Evolutionary conservation across 2,888 invertebrate species (phyloP), one percentile per base, ranked within the genome.

Genomic region (Sesamia inferens): DNA sequence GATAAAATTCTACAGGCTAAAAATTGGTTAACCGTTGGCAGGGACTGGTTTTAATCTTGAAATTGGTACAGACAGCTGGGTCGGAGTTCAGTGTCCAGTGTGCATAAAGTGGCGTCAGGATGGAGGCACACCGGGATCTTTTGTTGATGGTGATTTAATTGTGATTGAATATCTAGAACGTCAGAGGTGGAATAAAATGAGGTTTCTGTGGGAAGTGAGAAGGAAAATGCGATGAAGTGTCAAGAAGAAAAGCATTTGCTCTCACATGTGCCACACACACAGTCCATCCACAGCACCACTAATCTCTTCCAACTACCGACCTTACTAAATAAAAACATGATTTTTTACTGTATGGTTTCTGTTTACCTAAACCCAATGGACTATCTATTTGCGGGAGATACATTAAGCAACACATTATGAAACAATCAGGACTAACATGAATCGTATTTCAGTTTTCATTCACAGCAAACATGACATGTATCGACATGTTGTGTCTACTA

Each of bases 41-140:
- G n/a, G 22, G 39, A 39, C 42, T 59, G 58, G 70, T 79, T 81
- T 81, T 81, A 76, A 81, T 79, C 71, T 71, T 55, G 63, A 81
- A 81, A 79, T 76, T 71, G 66, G 66, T 51, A n/a, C 55, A 44
- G 70, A 70, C 78, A 67, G 77, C 42, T 67, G 77, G 76, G 76
- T 66, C 81, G 54, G 19, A 19, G 24, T 19, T 74, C 42, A 48
- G 54, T 70, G 54, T 42, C 55, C 19, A 57, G 19, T 61, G 59
- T n/a, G 61, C 19, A 19, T 54, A 31, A 22, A 44, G 47, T 47
- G 22, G 24, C 11, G n/a, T 16, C 24, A 51, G 61, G 69, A 13
- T 51, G 7, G 63, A 51, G 51, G 8, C 19, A 68, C 76, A 68
- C 39, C 22, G 64, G 51, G 61, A 19, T 14, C n/a, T n/a, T n/a